phyloP scores from a whole-genome alignment of 2,113 vertebrate species.

The Rhegmatorhina hoffmannsi region DNA sequence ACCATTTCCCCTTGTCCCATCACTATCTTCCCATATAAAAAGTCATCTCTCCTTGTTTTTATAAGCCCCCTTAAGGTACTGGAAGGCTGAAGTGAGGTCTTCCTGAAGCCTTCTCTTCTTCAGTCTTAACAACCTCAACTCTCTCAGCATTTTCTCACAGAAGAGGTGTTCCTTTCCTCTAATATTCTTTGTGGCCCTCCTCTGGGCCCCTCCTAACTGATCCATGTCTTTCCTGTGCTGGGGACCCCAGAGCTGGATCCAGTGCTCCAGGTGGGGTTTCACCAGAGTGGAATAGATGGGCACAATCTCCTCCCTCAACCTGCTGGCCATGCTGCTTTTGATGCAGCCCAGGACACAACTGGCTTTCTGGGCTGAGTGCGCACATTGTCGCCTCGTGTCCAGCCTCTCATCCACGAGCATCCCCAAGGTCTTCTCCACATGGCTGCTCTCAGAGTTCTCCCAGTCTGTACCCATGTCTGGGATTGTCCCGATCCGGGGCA shows the following conservation, averaged over 20 bases:
- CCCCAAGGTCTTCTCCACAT: accelerated
- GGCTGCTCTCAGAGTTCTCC: neutral
- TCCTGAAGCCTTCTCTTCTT: neutral
- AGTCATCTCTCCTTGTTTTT: neutral
- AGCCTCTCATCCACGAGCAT: neutral
- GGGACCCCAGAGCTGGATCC: neutral
- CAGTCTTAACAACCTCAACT: neutral
- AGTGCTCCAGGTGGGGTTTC: neutral
- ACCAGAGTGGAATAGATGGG: neutral
- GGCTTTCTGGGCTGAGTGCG: neutral
- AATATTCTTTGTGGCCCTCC: neutral
- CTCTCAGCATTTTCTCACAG: neutral
- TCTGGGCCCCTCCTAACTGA: accelerated
- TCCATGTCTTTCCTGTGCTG: neutral
- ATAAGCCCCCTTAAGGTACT: neutral
- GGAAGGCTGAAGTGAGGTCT: neutral
- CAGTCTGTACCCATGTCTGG: neutral
- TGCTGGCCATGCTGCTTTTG: neutral
- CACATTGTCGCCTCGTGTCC: accelerated
- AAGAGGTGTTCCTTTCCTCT: neutral
- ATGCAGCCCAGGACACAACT: neutral
- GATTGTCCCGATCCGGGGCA: neutral
- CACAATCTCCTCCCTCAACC: neutral
- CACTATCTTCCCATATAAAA: neutral
- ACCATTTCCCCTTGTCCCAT: neutral